phyloP scores from a whole-genome alignment of 2,113 vertebrate genomes.

The Collichthys lucidus region DNA sequence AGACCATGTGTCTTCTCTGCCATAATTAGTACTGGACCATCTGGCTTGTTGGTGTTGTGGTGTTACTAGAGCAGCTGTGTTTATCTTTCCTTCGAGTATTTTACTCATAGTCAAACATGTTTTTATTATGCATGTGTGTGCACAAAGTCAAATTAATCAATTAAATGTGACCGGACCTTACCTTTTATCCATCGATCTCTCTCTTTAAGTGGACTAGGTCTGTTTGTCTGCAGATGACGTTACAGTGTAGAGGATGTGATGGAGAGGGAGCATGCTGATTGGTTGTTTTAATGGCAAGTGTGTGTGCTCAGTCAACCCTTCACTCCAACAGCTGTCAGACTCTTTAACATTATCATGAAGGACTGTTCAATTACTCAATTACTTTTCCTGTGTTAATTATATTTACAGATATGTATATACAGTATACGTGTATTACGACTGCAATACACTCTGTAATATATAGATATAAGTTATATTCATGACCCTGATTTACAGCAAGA shows the following conservation, averaged over 20 bases:
- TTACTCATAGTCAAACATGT: too few species aligned
- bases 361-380: too few species aligned
- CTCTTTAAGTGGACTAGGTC: background rate
- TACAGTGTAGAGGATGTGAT: background rate
- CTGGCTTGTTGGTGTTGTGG: constrained; percentile 34
- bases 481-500: too few species aligned
- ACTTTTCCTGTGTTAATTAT: too few species aligned
- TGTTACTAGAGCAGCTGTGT: constrained; percentile 8
- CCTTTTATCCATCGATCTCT: background rate
- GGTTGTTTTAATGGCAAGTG: background rate
- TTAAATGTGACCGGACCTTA: background rate
- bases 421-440: too few species aligned
- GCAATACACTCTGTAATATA: too few species aligned
- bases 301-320: too few species aligned
- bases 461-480: too few species aligned
- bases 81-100: background rate
- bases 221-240: background rate
- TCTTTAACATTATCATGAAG: too few species aligned
- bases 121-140: background rate
- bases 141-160: background rate
- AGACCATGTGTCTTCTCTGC: constrained; percentile 56
- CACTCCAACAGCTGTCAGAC: too few species aligned
- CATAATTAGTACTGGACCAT: constrained; percentile 52
- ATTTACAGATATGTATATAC: too few species aligned
- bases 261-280: background rate